Evolutionary conservation across 2,888 invertebrate species (phyloP).

Genomic region (Macaria notata): DNA sequence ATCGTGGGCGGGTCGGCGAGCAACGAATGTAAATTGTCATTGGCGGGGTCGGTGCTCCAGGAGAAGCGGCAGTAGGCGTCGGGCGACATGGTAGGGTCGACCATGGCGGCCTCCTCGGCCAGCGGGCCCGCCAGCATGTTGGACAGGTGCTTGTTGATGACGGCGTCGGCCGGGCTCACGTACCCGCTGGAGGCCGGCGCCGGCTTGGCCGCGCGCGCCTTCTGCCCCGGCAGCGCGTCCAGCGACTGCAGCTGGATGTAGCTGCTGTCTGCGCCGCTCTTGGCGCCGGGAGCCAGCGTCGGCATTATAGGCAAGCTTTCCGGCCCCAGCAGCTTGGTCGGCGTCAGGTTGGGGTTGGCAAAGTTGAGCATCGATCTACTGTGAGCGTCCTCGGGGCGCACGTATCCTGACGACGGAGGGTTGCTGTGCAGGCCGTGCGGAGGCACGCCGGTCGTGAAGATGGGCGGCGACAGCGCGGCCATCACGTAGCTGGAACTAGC

Average conservation of each 20-base stretch:
- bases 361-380: slow-evolving; percentile 61
- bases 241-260: slow-evolving; percentile 74
- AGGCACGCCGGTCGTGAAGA: slow-evolving; percentile 63
- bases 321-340: slow-evolving; percentile 60
- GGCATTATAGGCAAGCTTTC: slow-evolving; percentile 76
- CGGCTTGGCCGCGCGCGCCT: slow-evolving; percentile 56
- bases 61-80: slow-evolving; percentile 79
- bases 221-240: slow-evolving; percentile 68
- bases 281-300: slow-evolving; percentile 64
- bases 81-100: slow-evolving; percentile 76
- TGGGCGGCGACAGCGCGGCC: slow-evolving; percentile 66
- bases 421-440: slow-evolving; percentile 46
- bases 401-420: slow-evolving; percentile 63
- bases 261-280: slow-evolving; percentile 63
- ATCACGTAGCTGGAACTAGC: slow-evolving; percentile 72
- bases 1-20: slow-evolving; percentile 63
- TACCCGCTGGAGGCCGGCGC: slow-evolving; percentile 62
- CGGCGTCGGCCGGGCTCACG: slow-evolving; percentile 68
- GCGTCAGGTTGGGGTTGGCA: slow-evolving; percentile 58
- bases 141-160: slow-evolving; percentile 72
- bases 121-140: slow-evolving; percentile 63
- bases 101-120: slow-evolving; percentile 65
- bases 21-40: slow-evolving; percentile 72
- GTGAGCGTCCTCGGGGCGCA: slow-evolving; percentile 64
- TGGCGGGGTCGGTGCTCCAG: slow-evolving; percentile 75